Conservation (phyloP, 2,888 invertebrate species). For the Patella pellucida region DNA sequence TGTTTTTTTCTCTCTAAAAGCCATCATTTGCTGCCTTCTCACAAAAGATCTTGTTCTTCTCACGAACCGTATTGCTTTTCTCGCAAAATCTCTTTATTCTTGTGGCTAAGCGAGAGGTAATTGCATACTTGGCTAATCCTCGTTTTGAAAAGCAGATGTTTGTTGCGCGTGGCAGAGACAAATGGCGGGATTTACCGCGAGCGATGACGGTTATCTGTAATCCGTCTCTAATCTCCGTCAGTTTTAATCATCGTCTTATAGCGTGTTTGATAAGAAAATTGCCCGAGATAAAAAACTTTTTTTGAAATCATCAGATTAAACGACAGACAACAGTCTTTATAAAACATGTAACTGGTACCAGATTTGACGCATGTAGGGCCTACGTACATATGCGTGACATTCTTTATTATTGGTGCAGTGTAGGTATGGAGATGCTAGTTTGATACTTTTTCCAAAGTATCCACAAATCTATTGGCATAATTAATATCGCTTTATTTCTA, state of each 20-base stretch:
- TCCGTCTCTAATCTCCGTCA: neutral
- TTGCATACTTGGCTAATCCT: conserved; percentile 1
- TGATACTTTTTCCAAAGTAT: too few relatives aligned
- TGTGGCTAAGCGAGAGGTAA: neutral
- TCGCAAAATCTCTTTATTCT: conserved; percentile 8
- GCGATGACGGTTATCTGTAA: neutral
- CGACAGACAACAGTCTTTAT: neutral
- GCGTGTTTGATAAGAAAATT: conserved; percentile 10
- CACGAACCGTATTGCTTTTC: conserved; percentile 11
- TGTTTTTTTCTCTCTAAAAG: conserved; percentile 2
- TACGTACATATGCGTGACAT: too few relatives aligned
- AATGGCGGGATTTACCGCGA: neutral
- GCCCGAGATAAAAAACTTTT: neutral
- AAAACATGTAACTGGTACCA: neutral
- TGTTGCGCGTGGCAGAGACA: conserved; percentile 11
- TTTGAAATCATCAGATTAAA: neutral
- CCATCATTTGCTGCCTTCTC: neutral
- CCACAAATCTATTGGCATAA: too few relatives aligned
- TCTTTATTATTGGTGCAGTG: too few relatives aligned
- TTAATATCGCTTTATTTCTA: too few relatives aligned
- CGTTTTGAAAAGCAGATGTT: conserved; percentile 11
- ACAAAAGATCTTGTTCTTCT: conserved; percentile 5
- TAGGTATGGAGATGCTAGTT: too few relatives aligned
- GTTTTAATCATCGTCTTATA: conserved; percentile 5
- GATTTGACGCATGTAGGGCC: too few relatives aligned